Percentiles rank a stretch among this genome's conserved stretches.
These are phyloP conservation scores for Latheticus oryzae DNA, from an alignment of 2,888 invertebrate genomes.

Conservation along the genomic window DNA sequence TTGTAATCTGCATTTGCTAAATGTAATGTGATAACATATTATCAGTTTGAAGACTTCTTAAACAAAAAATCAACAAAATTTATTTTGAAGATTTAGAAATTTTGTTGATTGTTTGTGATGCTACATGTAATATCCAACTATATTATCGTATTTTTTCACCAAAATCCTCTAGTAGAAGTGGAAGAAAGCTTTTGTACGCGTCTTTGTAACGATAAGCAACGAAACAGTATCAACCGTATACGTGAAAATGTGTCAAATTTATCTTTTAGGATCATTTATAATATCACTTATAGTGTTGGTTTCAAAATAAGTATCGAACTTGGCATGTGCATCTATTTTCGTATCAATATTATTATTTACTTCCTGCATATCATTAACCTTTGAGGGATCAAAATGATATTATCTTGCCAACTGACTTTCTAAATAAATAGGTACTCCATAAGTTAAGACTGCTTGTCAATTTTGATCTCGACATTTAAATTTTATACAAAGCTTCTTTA, in stretches of 20 bases:
- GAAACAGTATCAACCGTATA: slow-evolving; percentile 53
- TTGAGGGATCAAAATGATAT: slow-evolving; percentile 61
- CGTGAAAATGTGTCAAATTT: slow-evolving; percentile 57
- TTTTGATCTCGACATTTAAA: slow-evolving; percentile 59
- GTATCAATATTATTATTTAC: slow-evolving; percentile 43
- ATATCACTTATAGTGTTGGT: slow-evolving; percentile 33
- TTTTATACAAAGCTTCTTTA: slow-evolving; percentile 49
- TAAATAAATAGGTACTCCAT: slow-evolving; percentile 43
- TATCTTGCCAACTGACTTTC: slow-evolving; percentile 54
- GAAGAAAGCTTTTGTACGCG: slow-evolving; percentile 24
- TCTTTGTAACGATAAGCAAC: slow-evolving; percentile 39
- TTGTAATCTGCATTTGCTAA: slow-evolving; percentile 3
- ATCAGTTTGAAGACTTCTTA: slow-evolving; percentile 25
- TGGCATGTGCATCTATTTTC: slow-evolving; percentile 38
- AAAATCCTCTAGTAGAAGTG: slow-evolving; percentile 17
- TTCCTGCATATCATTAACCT: slow-evolving; percentile 53
- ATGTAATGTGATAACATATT: slow-evolving; percentile 35
- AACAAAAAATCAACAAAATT: no score
- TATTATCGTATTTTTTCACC: slow-evolving; percentile 32
- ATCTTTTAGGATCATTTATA: slow-evolving; percentile 41
- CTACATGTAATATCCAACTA: neutral
- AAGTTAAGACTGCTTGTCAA: slow-evolving; percentile 62
- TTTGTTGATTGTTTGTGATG: no score
- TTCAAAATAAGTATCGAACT: slow-evolving; percentile 23
- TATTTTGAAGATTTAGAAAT: no score